A percentile compares a stretch with the other conserved stretches of the same genome.
Conservation (phyloP, 2,113 vertebrate species). For the Rhombomys opimus region DNA sequence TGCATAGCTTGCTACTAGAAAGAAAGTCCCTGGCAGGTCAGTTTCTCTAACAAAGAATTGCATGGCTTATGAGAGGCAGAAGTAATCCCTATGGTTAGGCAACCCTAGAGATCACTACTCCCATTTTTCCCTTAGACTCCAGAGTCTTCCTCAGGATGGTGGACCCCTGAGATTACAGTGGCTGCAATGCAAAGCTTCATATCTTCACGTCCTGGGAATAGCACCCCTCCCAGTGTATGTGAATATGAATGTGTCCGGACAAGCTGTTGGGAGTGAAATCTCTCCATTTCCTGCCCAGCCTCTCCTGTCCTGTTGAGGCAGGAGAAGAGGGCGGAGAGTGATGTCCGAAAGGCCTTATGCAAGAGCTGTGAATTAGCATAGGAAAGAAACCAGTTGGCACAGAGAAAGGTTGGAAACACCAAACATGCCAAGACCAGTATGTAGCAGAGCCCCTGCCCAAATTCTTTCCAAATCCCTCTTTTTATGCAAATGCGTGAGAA, state of each 20-base stretch:
- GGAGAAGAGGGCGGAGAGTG: background rate
- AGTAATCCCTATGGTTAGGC: background rate
- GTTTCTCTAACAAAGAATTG: background rate
- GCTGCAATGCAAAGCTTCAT: fast-evolving
- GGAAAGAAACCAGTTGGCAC: background rate
- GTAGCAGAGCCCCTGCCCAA: background rate
- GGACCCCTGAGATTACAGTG: too few relatives aligned
- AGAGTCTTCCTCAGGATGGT: fast-evolving
- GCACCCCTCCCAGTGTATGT: background rate
- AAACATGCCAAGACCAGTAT: background rate
- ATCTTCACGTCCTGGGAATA: background rate
- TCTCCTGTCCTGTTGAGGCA: background rate
- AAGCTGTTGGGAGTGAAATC: background rate
- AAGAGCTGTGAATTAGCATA: background rate
- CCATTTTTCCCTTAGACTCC: background rate
- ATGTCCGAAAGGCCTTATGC: background rate
- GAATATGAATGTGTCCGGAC: background rate
- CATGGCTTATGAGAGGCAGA: fast-evolving
- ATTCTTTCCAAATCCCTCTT: background rate
- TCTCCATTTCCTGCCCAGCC: background rate
- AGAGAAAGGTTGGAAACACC: background rate
- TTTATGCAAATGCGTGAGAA: background rate
- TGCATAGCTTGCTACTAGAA: background rate
- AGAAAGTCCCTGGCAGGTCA: background rate
- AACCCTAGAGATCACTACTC: too few relatives aligned